A percentile compares a stretch with the other conserved stretches of the same genome.
Conservation (phyloP, 2,797 vertebrate genomes). For the Anniella stebbinsi region DNA sequence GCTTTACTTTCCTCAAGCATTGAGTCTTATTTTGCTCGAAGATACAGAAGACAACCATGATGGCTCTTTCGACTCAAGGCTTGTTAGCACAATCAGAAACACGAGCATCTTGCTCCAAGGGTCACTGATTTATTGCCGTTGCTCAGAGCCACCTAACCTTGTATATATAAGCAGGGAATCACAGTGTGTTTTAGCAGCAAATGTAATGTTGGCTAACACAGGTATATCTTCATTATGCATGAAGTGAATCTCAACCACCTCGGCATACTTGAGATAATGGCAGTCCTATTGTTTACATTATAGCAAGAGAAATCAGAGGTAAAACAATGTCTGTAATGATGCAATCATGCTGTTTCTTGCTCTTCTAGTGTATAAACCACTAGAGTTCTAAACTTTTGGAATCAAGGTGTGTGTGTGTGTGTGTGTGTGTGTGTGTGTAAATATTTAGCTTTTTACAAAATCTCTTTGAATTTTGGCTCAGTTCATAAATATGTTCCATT, state of each 20-base stretch:
- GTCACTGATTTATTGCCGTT: not conserved
- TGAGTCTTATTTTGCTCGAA: not conserved
- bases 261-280: not conserved
- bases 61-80: not conserved
- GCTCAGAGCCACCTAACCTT: not conserved
- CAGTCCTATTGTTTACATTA: not conserved
- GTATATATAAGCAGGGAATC: not conserved
- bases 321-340: not conserved
- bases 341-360: not conserved
- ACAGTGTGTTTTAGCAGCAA: not conserved
- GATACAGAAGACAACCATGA: not conserved
- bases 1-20: not conserved
- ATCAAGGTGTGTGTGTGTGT: not conserved
- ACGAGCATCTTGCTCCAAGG: not conserved
- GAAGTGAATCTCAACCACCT: not conserved
- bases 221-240: not conserved
- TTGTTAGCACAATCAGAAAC: not conserved
- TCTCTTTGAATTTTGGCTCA: not conserved
- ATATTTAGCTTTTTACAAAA: not conserved
- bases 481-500: not conserved
- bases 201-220: not conserved
- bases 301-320: not conserved
- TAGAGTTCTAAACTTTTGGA: not conserved
- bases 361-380: not conserved
- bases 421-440: not conserved